Base-by-base conservation (phyloP, 2,113 vertebrate species). In the Copsychus sechellarum region DNA sequence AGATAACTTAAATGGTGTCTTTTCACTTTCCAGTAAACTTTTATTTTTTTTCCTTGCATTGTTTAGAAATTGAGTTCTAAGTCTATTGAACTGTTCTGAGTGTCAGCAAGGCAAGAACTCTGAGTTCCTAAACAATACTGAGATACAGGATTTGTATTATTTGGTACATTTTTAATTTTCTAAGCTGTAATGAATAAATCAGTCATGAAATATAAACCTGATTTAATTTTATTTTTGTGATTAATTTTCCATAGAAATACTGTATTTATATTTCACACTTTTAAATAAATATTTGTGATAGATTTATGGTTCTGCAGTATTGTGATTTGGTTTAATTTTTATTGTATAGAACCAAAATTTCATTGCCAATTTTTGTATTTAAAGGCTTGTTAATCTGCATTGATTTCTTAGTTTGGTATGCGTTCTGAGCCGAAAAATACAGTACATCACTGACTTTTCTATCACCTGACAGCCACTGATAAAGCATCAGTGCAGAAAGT, bases 401-500 rank as follows among this genome's bases (percentile, higher is more conserved):
- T 95, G 95, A 97, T 97, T 97, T 96, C 93, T 97, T 95, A 94
- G 94, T 97, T 97, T 98, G 96, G 98, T 97, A 90, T 96, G 93
- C 95, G 95, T 98, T 96, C 91, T 96, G 86, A 94, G 86, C 86
- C 61, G 78, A 97, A 98, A 98, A 97, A 95, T 94, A 97, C 54
- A 94, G 97, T 97, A 96, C 91, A 97, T 97, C 96, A 95, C 95
- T 92, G 97, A 86, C 95, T 96, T 70, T 97, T 98, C 96, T 97
- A 53, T 97, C 95, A 97, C 96, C 95, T 98, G 98, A 97, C 96
- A 98, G 97, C 80, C 5, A 92, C 74, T 97, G 98, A 98, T 98
- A 97, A 97, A 98, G 97, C 96, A 88, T 97, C 97, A 13, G 54
- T 96, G 96, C 96, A 97, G 97, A 87, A 95, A 96, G 97, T 98